A percentile compares a stretch with the other conserved stretches of the same genome.
phyloP scores from a whole-genome alignment of 92 coral and sea anemone species.

The Porites divaricata region DNA sequence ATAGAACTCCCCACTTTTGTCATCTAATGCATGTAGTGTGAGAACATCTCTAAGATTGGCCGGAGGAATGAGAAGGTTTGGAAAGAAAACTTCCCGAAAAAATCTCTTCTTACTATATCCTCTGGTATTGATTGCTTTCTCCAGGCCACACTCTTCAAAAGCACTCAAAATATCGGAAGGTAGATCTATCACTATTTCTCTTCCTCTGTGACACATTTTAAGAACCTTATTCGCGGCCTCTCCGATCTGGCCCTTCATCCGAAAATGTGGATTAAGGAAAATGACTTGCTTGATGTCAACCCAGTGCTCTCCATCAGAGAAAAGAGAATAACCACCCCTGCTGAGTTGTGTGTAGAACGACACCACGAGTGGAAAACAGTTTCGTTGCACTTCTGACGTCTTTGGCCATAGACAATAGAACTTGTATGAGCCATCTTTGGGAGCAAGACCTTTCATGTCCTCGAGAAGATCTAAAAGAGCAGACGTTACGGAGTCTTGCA shows the following conservation, averaged over 20 bases:
- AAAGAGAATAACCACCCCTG: conserved; percentile 18
- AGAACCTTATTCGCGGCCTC: conserved; percentile 50
- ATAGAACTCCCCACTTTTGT: not conserved
- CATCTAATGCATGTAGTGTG: conserved; percentile 61
- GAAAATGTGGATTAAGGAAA: conserved; percentile 64
- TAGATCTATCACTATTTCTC: conserved; percentile 59
- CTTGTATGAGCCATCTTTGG: conserved; percentile 9
- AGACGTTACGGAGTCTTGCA: conserved; percentile 60
- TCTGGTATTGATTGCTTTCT: not conserved
- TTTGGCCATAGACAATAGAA: conserved; percentile 77
- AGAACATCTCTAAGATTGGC: conserved; percentile 48
- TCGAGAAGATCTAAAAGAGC: conserved; percentile 64
- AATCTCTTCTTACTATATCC: conserved; percentile 51
- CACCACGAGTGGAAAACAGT: conserved; percentile 31
- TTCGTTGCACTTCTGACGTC: not conserved
- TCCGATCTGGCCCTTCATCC: conserved; percentile 40
- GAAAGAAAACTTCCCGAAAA: conserved; percentile 65
- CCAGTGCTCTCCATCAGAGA: conserved; percentile 72
- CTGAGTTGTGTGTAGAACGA: conserved; percentile 48
- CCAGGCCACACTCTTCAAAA: conserved; percentile 44
- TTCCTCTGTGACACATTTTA: not conserved
- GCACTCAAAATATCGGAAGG: conserved; percentile 58
- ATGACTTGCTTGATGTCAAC: conserved; percentile 26
- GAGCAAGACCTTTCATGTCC: conserved; percentile 35
- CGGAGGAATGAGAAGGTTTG: conserved; percentile 30